Conservation (phyloP, 1,140 invertebrate species). For the Eriosoma lanigerum region DNA sequence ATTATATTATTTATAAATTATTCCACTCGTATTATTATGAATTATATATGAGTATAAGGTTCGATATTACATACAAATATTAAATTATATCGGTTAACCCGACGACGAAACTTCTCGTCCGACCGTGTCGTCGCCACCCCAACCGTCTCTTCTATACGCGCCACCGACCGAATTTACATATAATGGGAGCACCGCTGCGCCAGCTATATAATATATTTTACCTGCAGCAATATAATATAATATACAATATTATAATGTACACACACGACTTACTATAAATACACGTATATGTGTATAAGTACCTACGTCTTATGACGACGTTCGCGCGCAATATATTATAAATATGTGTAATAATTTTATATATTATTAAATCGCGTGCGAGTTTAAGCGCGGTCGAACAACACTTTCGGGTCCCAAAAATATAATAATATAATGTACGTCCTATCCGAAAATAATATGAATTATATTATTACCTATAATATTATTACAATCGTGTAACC, state of each 20-base stretch:
- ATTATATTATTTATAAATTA: background rate
- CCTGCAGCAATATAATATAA: too few species aligned
- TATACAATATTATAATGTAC: too few species aligned
- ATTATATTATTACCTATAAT: background rate
- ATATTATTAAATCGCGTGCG: constrained; percentile 11
- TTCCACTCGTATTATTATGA: background rate
- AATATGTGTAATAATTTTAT: too few species aligned
- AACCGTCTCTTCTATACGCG: background rate
- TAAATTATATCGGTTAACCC: constrained; percentile 14
- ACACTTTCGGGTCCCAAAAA: constrained; percentile 6
- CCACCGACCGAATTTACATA: constrained; percentile 32
- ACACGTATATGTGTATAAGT: background rate
- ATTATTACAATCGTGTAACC: background rate
- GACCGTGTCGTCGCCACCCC: background rate
- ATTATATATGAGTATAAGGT: background rate
- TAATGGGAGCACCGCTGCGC: constrained; percentile 36
- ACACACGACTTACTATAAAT: background rate
- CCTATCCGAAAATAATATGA: constrained; percentile 27
- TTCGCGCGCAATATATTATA: too few species aligned
- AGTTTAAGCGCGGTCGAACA: background rate
- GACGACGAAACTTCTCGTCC: background rate
- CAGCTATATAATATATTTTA: too few species aligned
- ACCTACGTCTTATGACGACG: background rate
- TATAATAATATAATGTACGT: background rate
- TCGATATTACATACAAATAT: background rate